These are phyloP conservation scores for Porphyrio hochstetteri DNA, from an alignment of 2,113 vertebrate species.

Conservation along the genomic window DNA sequence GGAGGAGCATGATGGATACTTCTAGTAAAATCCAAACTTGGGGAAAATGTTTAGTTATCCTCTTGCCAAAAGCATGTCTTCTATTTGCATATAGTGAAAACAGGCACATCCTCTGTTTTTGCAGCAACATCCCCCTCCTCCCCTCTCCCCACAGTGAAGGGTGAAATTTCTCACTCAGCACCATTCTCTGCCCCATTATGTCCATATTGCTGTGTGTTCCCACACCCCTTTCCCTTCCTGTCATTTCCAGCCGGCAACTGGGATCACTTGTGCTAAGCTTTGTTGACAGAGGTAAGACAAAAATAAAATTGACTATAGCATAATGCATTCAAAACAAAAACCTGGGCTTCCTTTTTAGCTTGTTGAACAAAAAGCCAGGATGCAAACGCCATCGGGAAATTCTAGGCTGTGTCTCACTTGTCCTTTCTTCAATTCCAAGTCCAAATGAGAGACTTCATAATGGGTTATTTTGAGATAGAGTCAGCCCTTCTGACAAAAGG, in stretches of 20 bases:
- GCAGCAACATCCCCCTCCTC: background rate
- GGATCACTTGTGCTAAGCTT: background rate
- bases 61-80: background rate
- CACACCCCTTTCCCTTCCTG: conserved; percentile 37
- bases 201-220: background rate
- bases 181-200: background rate
- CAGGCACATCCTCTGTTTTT: background rate
- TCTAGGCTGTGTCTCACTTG: background rate
- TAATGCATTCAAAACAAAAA: conserved; percentile 3
- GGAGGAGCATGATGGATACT: background rate
- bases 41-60: conserved; percentile 1
- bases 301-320: conserved; percentile 22
- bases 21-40: background rate
- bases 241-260: conserved; percentile 37
- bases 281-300: conserved; percentile 10
- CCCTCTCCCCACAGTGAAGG: background rate
- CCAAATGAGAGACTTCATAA: background rate
- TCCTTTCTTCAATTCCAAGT: background rate
- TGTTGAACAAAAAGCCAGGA: conserved; percentile 12
- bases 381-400: background rate
- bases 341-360: background rate
- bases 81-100: background rate
- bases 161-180: conserved; percentile 16
- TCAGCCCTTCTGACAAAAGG: background rate
- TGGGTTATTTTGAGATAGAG: background rate